Conservation (phyloP, 2,797 vertebrate genomes). For the Enteromius mattozi region DNA sequence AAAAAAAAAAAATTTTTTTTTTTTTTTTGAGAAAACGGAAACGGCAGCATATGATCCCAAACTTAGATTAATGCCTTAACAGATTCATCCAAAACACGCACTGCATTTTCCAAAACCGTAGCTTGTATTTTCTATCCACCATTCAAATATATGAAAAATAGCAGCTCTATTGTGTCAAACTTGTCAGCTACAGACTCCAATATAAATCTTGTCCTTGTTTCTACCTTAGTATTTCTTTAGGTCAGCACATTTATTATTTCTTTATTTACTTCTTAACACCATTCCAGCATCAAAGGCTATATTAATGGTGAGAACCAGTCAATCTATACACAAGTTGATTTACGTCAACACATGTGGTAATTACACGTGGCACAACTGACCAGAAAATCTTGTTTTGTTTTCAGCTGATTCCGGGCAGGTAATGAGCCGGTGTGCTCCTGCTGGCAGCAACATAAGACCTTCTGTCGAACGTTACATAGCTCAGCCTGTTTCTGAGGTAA, state of each 20-base stretch:
- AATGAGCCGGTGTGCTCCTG: neutral
- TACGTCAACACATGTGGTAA: constrained; percentile 5
- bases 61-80: too few relatives aligned
- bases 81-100: neutral
- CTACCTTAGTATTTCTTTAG: neutral
- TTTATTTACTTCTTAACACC: too few relatives aligned
- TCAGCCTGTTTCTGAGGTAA: neutral
- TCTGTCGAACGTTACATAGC: neutral
- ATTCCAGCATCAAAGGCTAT: too few relatives aligned
- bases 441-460: neutral
- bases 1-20: too few relatives aligned
- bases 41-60: too few relatives aligned
- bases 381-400: constrained; percentile 59
- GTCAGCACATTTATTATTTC: neutral
- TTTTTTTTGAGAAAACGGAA: too few relatives aligned
- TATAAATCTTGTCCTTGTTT: neutral
- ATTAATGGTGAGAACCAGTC: too few relatives aligned
- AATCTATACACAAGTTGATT: neutral
- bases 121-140: too few relatives aligned
- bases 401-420: neutral
- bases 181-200: neutral
- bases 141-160: neutral
- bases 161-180: neutral
- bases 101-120: neutral
- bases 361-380: constrained; percentile 43